These are phyloP conservation scores for Graptemys geographica DNA, from an alignment of 2,797 vertebrate genomes.

Conservation along the genomic window DNA sequence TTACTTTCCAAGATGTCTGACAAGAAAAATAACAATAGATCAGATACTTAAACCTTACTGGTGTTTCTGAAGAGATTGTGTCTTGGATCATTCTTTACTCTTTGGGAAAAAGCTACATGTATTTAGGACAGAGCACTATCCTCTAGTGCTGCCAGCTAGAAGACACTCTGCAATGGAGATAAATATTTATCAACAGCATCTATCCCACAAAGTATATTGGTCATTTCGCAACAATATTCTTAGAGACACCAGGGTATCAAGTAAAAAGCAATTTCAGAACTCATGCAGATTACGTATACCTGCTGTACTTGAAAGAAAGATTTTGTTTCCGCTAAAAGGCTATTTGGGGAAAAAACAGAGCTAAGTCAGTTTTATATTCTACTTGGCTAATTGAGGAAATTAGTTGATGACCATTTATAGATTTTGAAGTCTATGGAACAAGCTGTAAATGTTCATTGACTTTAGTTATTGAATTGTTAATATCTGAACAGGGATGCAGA, in stretches of 20 bases:
- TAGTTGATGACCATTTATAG: neutral
- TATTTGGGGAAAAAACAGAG: neutral
- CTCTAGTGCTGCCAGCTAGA: neutral
- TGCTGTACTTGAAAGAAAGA: neutral
- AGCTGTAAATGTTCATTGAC: accelerated
- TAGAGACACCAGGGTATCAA: neutral
- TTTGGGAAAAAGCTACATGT: neutral
- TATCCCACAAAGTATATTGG: neutral
- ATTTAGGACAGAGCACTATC: neutral
- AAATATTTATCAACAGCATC: neutral
- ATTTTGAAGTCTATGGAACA: neutral
- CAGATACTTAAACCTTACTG: neutral
- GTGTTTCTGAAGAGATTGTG: neutral
- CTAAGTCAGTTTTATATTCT: neutral
- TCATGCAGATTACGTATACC: neutral
- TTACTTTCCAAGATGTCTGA: neutral
- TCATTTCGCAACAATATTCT: neutral
- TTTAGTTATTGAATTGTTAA: neutral
- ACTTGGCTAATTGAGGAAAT: neutral
- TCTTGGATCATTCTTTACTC: neutral
- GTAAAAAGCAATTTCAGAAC: neutral
- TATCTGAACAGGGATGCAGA: accelerated
- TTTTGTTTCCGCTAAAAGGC: neutral
- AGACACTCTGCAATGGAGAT: neutral
- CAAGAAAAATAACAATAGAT: neutral